phyloP scores from a whole-genome alignment of 2,888 invertebrate genomes.

The Fragum fragum region DNA sequence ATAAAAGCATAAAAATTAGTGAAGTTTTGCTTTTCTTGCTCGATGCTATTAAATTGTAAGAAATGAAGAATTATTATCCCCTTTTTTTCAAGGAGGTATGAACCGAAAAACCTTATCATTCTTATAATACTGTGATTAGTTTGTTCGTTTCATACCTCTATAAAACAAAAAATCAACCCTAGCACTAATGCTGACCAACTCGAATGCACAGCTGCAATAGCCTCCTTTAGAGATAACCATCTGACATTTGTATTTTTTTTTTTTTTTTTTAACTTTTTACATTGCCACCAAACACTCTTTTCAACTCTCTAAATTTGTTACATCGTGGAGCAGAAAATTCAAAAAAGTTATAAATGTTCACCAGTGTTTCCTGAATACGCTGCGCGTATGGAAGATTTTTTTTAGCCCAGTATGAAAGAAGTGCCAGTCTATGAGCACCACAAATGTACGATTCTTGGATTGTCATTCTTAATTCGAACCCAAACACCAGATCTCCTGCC shows the following conservation, averaged over 20 bases:
- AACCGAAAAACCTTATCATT: no score
- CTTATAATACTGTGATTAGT: no score
- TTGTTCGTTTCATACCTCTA: no score
- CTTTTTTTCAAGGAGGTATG: no score
- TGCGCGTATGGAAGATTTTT: slow-evolving; percentile 35
- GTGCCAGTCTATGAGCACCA: slow-evolving; percentile 42
- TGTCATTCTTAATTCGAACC: slow-evolving; percentile 28
- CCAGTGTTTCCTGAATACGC: slow-evolving; percentile 18
- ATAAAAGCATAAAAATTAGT: no score
- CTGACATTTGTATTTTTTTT: slow-evolving; percentile 47
- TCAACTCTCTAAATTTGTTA: slow-evolving; percentile 44
- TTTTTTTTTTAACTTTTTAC: slow-evolving; percentile 48
- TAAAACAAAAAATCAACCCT: no score
- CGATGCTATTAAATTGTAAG: no score
- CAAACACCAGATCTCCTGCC: slow-evolving; percentile 34
- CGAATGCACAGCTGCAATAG: slow-evolving; percentile 29
- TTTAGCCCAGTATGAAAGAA: slow-evolving; percentile 37
- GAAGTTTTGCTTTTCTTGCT: no score
- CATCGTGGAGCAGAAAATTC: slow-evolving; percentile 48
- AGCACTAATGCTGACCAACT: slow-evolving; percentile 37
- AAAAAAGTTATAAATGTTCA: slow-evolving; percentile 42
- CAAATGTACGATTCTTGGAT: slow-evolving; percentile 43
- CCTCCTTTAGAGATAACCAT: slow-evolving; percentile 50
- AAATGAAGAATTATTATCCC: no score
- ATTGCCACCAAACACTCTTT: slow-evolving; percentile 32